These are phyloP conservation scores for Drosophila fuyamai DNA, from an alignment of 1,140 invertebrate genomes.

Conservation along the genomic window DNA sequence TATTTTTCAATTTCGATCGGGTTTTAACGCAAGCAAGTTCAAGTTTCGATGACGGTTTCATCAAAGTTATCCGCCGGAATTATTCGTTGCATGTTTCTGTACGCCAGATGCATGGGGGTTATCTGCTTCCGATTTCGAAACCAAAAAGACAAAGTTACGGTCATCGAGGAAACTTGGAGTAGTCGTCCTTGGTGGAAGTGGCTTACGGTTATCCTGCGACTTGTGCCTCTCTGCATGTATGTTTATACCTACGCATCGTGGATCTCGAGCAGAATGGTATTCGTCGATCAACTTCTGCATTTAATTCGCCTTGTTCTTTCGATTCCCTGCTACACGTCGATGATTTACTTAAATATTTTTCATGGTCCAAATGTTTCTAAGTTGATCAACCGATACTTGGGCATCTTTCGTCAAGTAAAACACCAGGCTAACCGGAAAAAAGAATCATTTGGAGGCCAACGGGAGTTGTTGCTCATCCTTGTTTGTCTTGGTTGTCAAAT, in stretches of 20 bases:
- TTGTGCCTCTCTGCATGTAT: not conserved
- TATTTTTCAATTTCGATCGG: not conserved
- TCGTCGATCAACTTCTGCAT: not conserved
- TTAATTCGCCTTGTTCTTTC: not conserved
- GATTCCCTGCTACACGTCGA: slow-evolving; percentile 10
- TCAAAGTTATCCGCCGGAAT: slow-evolving; percentile 10
- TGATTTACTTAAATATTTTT: slow-evolving; percentile 26
- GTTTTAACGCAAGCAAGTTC: not conserved
- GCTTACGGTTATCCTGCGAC: not conserved
- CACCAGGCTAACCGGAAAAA: not conserved
- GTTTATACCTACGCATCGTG: not conserved
- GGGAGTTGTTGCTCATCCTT: slow-evolving; percentile 32
- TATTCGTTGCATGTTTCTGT: not conserved
- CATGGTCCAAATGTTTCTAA: not conserved
- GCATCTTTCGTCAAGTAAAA: slow-evolving; percentile 13
- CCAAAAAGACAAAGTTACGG: not conserved
- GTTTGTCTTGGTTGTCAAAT: slow-evolving; percentile 7
- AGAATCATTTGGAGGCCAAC: slow-evolving; percentile 9
- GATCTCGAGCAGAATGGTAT: not conserved
- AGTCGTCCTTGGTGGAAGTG: not conserved
- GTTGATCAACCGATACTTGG: slow-evolving; percentile 41
- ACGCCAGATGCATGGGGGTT: slow-evolving; percentile 1
- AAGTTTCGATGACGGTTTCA: not conserved
- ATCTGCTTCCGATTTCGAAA: not conserved
- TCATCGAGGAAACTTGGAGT: not conserved